Conservation (phyloP, 1,140 invertebrate species). For the Drosophila dunni region DNA sequence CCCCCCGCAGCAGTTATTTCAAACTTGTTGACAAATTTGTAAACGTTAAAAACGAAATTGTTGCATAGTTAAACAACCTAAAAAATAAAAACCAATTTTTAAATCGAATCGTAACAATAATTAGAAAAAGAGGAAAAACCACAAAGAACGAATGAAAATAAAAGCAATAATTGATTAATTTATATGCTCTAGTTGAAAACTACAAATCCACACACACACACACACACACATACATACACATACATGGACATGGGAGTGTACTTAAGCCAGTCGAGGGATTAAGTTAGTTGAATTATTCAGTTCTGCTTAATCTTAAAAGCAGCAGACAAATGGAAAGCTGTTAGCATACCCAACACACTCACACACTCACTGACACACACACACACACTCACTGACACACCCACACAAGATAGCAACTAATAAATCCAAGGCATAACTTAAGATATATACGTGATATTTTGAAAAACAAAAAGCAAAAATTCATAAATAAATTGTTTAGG, state of each 20-base stretch:
- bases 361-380: conserved; percentile 4
- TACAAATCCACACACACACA: conserved; percentile 47
- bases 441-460: conserved; percentile 83
- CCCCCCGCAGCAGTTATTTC: conserved; percentile 9
- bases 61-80: conserved; percentile 74
- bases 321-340: not conserved
- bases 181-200: conserved; percentile 72
- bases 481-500: conserved; percentile 80
- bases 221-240: conserved; percentile 3
- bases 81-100: conserved; percentile 57
- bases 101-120: conserved; percentile 82
- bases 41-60: conserved; percentile 61
- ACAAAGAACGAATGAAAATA: conserved; percentile 63
- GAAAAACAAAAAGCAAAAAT: conserved; percentile 75
- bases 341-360: conserved; percentile 15
- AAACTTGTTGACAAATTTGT: conserved; percentile 78
- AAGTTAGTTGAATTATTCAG: conserved; percentile 24
- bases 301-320: conserved; percentile 5
- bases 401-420: conserved; percentile 53
- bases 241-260: conserved; percentile 21
- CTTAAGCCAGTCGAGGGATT: conserved; percentile 42
- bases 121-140: conserved; percentile 57
- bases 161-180: conserved; percentile 78
- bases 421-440: conserved; percentile 84
- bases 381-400: conserved; percentile 3